Base-by-base conservation (phyloP, 2,113 vertebrate genomes). In the Perccottus glenii region DNA sequence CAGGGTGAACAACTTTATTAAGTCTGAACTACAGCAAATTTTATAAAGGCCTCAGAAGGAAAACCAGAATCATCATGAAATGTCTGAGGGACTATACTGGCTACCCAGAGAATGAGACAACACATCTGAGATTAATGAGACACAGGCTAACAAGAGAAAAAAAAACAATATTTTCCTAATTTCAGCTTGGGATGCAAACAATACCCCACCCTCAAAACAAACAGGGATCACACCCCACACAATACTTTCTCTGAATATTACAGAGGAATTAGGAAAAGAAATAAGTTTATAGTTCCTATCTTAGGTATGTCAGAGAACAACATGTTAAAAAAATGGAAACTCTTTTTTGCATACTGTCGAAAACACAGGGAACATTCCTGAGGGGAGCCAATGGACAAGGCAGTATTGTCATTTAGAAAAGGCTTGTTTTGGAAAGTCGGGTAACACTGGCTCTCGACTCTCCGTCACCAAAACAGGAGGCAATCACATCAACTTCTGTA, bases 361-460 rank as follows among this genome's bases (percentile, higher is more conserved):
- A 85, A 70, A 87, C 83, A 89, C 86, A 86, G 68, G 78, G 60
- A 83, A 69, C 86, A 89, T 90, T 90, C 87, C 84, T 87, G 82
- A 83, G 84, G 66, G 73, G 35, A 67, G 71, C 62, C 67, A 76
- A 27, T 64, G 64, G 70, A 87, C 78, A 79, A 77, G 56, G 56
- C 70, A 47, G 57, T 64, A 68, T 60, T 87, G 82, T 82, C 63
- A 72, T 83, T 78, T 60, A 33, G 49, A 38, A 9, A 60, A 69
- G 38, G 67, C 38, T 60, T 78, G 80, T 83, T 85, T 67, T 71
- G 70, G 78, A 83, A 74, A 72, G 61, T 40, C 36, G 33, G 68
- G 65, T 70, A 65, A 75, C 70, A 72, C 66, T 59, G 55, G 38
- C 36, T 32, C 59, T 32, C 58, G 32, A 36, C 14, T 43, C 71